Evolutionary conservation across 2,113 vertebrate species (phyloP), one percentile per base, ranked within the genome.

Genomic region (Heliornis fulica): DNA sequence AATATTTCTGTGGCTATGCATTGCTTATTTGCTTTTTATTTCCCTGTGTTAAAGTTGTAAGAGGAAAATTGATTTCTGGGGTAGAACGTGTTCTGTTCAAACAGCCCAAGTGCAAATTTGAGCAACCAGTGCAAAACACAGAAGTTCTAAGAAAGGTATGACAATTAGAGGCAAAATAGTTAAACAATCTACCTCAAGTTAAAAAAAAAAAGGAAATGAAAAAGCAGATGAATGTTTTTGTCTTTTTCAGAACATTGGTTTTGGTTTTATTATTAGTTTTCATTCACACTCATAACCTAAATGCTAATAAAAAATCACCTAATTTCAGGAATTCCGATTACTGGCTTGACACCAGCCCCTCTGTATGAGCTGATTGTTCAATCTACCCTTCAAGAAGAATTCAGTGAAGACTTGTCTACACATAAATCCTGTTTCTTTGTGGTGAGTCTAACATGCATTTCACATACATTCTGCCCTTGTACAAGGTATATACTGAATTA

Each of bases 251-350:
- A 86, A 77, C 41, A 56, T 13, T 69, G 1, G 9, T 4, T 51
- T 80, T 81, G 51, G 7, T 74, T 84, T 81, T 82, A 66, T 23
- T 82, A 48, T 22, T 76, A 60, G 28, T 50, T 79, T 79, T 94
- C 45, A 46, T 65, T 26, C 75, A 74, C 13, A 84, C 40, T 76
- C 46, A 54, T 60, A 89, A 89, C 32, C 20, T 76, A 75, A 84
- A 79, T 56, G 31, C 46, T 82, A 92, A 92, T 83, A 5, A 34
- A 81, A 38, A 23, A 66, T 63, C 20, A 75, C 36, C 25, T 94
- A 63, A 2, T 96, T 97, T 80, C 87, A 97, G 97, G 96, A 70
- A 94, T 97, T 95, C 79, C 87, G 45, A 87, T 97, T 72, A 69
- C 80, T 80, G 83, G 45, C 77, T 88, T 94, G 75, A 89, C 91